Conservation (phyloP, 2,797 vertebrate genomes). For the Tarsius wallacei region DNA sequence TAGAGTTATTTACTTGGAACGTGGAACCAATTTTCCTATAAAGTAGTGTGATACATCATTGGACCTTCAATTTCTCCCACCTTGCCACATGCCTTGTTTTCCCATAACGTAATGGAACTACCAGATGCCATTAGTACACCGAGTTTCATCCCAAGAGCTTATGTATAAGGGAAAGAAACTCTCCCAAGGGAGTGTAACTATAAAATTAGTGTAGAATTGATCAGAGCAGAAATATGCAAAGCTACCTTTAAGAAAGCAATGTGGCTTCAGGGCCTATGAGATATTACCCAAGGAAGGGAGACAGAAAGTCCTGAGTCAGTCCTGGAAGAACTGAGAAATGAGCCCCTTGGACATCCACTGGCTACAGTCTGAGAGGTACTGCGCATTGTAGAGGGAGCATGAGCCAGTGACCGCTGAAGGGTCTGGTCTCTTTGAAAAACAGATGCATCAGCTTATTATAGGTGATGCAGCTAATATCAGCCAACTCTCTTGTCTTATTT, state of each 20-base stretch:
- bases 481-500: conserved; percentile 23
- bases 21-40: background rate
- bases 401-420: background rate
- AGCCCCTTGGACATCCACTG: background rate
- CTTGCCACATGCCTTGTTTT: background rate
- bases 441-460: background rate
- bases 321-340: background rate
- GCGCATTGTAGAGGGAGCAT: background rate
- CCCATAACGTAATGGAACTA: background rate
- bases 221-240: background rate
- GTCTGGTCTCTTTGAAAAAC: background rate
- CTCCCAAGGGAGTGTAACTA: background rate
- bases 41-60: background rate
- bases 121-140: background rate
- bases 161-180: background rate
- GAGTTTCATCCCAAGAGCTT: background rate
- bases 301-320: background rate
- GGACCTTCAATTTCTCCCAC: background rate
- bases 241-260: background rate
- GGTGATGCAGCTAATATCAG: background rate
- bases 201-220: conserved; percentile 19
- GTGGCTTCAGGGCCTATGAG: background rate
- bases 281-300: background rate
- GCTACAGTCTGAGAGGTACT: background rate
- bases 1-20: conserved; percentile 61